Evolutionary conservation across 1,140 invertebrate genomes (phyloP).

Genomic region (Temnothorax nylanderi): DNA sequence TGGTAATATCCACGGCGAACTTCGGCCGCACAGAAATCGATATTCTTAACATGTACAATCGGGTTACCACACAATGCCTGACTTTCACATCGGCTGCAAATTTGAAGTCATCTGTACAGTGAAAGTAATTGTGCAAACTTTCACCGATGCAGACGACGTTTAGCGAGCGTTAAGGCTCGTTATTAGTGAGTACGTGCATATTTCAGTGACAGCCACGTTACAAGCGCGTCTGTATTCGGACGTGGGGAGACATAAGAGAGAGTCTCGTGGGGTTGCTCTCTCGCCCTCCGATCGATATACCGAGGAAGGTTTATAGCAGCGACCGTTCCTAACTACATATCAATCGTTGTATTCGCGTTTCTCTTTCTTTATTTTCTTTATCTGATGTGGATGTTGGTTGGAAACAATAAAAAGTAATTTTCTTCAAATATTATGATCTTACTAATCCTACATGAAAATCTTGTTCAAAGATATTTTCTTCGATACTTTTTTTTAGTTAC

Average conservation of each 20-base stretch:
- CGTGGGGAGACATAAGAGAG: slow-evolving; percentile 44
- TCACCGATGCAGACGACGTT: slow-evolving; percentile 45
- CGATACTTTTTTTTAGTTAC: background rate
- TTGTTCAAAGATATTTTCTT: background rate
- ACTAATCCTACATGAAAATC: slow-evolving; percentile 1
- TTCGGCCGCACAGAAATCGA: slow-evolving; percentile 22
- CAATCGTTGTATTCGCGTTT: slow-evolving; percentile 71
- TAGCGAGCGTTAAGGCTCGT: slow-evolving; percentile 40
- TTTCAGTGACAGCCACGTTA: slow-evolving; percentile 36
- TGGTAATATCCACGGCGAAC: background rate
- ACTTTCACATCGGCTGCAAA: slow-evolving; percentile 38
- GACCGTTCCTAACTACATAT: slow-evolving; percentile 77
- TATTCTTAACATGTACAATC: slow-evolving; percentile 24
- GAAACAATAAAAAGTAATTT: background rate
- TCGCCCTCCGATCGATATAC: slow-evolving; percentile 78
- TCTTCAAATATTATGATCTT: background rate
- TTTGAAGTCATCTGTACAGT: slow-evolving; percentile 47
- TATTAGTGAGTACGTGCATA: slow-evolving; percentile 43
- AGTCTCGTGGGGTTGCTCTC: slow-evolving; percentile 39
- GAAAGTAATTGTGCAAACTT: slow-evolving; percentile 59
- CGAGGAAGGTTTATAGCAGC: slow-evolving; percentile 75
- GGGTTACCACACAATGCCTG: slow-evolving; percentile 3
- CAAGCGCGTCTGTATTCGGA: slow-evolving; percentile 35
- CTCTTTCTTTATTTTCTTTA: slow-evolving; percentile 10
- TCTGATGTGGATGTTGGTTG: background rate